Evolutionary conservation across 2,797 vertebrate species (phyloP), one percentile per base, ranked within the genome.

Genomic region (Falco peregrinus): DNA sequence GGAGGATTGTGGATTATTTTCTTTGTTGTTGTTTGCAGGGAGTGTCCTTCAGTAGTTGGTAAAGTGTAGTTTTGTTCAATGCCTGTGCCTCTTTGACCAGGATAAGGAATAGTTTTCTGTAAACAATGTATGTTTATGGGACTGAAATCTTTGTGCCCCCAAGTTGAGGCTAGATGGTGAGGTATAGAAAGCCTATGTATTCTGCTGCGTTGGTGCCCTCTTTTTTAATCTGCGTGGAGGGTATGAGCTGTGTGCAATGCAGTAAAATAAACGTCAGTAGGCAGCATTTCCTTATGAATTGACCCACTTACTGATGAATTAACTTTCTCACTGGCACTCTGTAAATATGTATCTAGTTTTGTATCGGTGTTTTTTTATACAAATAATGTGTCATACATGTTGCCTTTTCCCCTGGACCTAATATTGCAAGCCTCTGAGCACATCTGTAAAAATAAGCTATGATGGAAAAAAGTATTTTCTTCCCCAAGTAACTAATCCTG

Each of bases 261-360:
- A 87, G 45, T 93, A 74, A 80, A 88, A 73, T 5, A 90, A 73
- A 93, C 80, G 51, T 86, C 73, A 76, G 93, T 82, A 95, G 87
- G 74, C 94, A 95, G 85, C 63, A 96, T 88, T 91, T 95, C 63
- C 77, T 90, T 81, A 79, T 69, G 33, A 95, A 89, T 12, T 76
- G 33, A 67, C 48, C 61, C 39, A 56, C 26, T 67, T 68, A 60
- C 13, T n/a, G 24, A 73, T 88, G 39, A 59, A 56, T 84, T 81
- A 50, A 39, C 47, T 79, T 83, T 56, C 17, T 19, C 54, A 65
- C 16, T 65, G 51, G 28, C 14, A 39, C 20, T 71, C 41, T 70
- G 53, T 81, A 84, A 68, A 51, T 64, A n/a, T 22, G 11, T 50
- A 31, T 89, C 31, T 89, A 28, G 18, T 76, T 90, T 82, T 77